phyloP scores from a whole-genome alignment of 2,797 vertebrate species.

The Acanthurus tractus region DNA sequence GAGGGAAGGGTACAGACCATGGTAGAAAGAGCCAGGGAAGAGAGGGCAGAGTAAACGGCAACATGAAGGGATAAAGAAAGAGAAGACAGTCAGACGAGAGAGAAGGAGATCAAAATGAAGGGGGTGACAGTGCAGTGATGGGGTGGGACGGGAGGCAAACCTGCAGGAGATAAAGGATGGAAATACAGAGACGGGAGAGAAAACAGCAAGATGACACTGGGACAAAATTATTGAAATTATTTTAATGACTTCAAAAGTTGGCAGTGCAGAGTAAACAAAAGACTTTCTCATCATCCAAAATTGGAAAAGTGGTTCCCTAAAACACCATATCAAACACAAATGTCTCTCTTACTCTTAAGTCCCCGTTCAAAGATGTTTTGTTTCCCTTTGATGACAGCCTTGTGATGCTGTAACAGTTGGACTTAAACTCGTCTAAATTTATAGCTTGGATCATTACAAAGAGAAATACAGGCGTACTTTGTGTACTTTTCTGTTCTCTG shows the following conservation, averaged over 20 bases:
- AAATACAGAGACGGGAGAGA: not conserved
- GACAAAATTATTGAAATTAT: not conserved
- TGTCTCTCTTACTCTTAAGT: not conserved
- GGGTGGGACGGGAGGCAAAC: conserved; percentile 1
- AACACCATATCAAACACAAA: not conserved
- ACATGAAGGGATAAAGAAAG: not conserved
- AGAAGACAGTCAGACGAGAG: conserved; percentile 3
- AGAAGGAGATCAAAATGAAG: conserved; percentile 23
- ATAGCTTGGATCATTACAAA: conserved; percentile 31
- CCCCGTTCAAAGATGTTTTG: conserved; percentile 31
- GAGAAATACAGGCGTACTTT: not conserved
- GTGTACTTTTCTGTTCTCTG: conserved; percentile 37
- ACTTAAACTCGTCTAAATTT: conserved; percentile 51
- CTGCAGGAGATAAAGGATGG: not conserved
- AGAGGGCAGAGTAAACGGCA: conserved; percentile 42
- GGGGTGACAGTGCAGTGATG: not conserved
- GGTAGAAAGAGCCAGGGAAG: conserved; percentile 21
- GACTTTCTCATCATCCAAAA: conserved; percentile 14
- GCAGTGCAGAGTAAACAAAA: conserved; percentile 18
- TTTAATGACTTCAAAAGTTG: not conserved
- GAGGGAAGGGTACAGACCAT: conserved; percentile 41
- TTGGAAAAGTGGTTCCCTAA: not conserved
- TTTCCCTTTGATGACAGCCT: conserved; percentile 50
- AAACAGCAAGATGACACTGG: not conserved
- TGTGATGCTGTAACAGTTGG: conserved; percentile 39